Evolutionary conservation across 2,888 invertebrate species (phyloP).

Genomic region (Lucinisca nassula): DNA sequence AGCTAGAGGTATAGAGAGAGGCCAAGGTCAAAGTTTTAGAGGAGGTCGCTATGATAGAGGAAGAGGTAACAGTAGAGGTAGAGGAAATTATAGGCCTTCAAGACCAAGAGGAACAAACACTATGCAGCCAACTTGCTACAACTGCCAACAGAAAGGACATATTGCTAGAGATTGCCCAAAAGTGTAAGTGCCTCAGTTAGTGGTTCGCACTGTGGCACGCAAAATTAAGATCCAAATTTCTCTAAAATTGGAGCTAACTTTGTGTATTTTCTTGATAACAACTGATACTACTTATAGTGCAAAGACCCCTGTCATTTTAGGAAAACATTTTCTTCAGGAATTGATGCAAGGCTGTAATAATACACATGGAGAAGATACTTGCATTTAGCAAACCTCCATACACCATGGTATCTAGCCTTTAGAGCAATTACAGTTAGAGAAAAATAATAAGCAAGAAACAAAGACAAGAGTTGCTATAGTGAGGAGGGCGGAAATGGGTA

Average conservation of each 20-base stretch:
- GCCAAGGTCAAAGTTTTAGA: too few relatives aligned
- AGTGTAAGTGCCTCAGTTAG: background rate
- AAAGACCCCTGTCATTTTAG: background rate
- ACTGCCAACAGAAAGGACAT: background rate
- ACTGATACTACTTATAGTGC: background rate
- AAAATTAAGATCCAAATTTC: background rate
- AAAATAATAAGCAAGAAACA: background rate
- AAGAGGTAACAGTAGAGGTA: background rate
- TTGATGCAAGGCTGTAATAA: background rate
- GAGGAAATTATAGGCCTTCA: background rate
- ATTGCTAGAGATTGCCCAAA: background rate
- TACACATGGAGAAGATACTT: background rate
- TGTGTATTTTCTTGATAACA: background rate
- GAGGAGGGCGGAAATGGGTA: background rate
- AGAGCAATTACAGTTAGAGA: background rate
- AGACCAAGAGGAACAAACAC: background rate
- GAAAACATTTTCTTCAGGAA: background rate
- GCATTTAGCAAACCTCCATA: background rate
- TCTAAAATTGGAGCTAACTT: background rate
- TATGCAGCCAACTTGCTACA: background rate
- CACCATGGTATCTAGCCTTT: background rate
- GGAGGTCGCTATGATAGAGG: background rate
- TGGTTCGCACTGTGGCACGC: background rate
- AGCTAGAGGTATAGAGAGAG: background rate
- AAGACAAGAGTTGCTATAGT: background rate